These are phyloP conservation scores for Argyrosomus regius DNA, from an alignment of 2,797 vertebrate species.

Conservation along the genomic window DNA sequence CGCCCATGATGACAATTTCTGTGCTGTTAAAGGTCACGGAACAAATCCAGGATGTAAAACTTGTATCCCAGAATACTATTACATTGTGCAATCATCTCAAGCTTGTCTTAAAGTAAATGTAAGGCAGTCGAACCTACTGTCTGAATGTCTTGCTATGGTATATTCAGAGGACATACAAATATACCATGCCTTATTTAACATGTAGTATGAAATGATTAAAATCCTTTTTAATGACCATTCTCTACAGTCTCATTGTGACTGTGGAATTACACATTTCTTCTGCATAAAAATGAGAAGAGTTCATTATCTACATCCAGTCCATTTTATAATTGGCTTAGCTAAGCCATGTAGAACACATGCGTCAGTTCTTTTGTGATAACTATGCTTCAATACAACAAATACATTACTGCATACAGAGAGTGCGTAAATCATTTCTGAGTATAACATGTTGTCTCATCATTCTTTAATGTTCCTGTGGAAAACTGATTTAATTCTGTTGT, in stretches of 20 bases:
- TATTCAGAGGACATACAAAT: conserved; percentile 11
- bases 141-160: not conserved
- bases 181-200: not conserved
- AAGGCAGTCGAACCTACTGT: not conserved
- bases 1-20: conserved; percentile 10
- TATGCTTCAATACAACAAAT: conserved; percentile 23
- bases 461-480: conserved; percentile 22
- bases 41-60: not conserved
- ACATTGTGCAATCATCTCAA: not conserved
- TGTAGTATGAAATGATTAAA: conserved; percentile 15
- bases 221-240: conserved; percentile 18
- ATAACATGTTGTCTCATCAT: conserved; percentile 40
- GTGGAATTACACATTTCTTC: conserved; percentile 31
- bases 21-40: conserved; percentile 35
- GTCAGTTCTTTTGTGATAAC: conserved; percentile 19
- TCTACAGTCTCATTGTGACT: conserved; percentile 16
- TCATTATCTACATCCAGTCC: conserved; percentile 28
- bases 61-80: not conserved
- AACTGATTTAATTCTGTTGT: conserved; percentile 39
- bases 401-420: conserved; percentile 14
- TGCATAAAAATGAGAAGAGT: conserved; percentile 23
- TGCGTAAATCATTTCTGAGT: conserved; percentile 26
- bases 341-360: conserved; percentile 23
- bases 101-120: not conserved
- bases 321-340: conserved; percentile 43